Evolutionary conservation across 2,113 vertebrate species (phyloP).

Genomic region (Macrotis lagotis): DNA sequence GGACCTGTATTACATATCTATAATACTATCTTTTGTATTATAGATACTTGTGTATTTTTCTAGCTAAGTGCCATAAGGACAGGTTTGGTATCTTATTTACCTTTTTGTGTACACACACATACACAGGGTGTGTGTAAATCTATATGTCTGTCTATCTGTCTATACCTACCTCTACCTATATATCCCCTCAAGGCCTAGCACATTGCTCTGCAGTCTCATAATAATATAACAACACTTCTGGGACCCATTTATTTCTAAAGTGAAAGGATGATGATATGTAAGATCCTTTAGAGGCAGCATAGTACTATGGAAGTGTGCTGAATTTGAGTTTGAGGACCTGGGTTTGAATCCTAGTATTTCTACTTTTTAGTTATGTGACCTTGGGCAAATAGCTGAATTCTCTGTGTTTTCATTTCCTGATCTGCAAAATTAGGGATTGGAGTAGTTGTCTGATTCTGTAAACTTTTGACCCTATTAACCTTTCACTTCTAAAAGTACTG

Average conservation of each 20-base stretch:
- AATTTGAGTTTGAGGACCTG: not conserved
- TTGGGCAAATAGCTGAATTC: not conserved
- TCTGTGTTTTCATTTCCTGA: not conserved
- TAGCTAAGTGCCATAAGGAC: no score
- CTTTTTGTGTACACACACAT: no score
- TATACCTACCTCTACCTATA: no score
- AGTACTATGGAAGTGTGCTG: not conserved
- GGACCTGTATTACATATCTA: no score
- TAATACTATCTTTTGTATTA: no score
- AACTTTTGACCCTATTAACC: not conserved
- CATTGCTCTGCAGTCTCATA: not conserved
- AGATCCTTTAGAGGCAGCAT: not conserved
- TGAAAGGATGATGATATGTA: not conserved
- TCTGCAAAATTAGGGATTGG: not conserved
- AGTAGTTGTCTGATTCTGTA: no score
- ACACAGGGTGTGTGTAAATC: no score
- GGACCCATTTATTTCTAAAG: not conserved
- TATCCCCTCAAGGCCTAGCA: not conserved
- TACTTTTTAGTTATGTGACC: not conserved
- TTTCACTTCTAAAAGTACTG: not conserved
- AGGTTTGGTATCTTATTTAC: no score
- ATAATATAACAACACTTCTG: not conserved
- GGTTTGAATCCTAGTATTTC: not conserved
- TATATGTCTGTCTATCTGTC: no score
- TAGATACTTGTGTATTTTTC: no score